A percentile compares a stretch with the other conserved stretches of the same genome.
These are phyloP conservation scores for Lepidotrigona ventralis DNA, from an alignment of 1,140 invertebrate genomes.

Conservation along the genomic window DNA sequence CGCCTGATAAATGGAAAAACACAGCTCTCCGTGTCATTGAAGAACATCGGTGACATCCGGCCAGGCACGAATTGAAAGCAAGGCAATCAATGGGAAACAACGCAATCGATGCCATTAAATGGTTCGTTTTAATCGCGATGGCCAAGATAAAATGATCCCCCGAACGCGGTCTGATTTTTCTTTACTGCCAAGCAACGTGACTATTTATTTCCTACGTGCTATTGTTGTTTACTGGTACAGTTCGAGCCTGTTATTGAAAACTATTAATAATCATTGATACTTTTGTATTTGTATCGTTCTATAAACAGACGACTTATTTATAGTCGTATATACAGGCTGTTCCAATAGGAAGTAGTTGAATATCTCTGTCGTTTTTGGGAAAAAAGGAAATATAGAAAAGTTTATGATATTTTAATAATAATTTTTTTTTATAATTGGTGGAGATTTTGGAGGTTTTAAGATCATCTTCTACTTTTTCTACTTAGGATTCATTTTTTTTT, in stretches of 20 bases:
- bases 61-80: constrained; percentile 32
- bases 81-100: constrained; percentile 25
- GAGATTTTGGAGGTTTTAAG: too few species aligned
- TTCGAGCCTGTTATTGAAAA: neutral
- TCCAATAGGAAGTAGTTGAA: too few species aligned
- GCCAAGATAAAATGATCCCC: constrained; percentile 17
- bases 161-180: constrained; percentile 42
- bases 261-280: neutral
- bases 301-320: neutral
- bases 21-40: constrained; percentile 36
- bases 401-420: too few species aligned
- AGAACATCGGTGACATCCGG: neutral
- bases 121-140: constrained; percentile 43
- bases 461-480: too few species aligned
- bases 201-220: constrained; percentile 7
- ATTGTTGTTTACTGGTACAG: neutral
- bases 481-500: too few species aligned
- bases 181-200: neutral
- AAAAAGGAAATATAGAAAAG: too few species aligned
- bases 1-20: constrained; percentile 53
- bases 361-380: too few species aligned
- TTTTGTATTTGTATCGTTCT: too few species aligned
- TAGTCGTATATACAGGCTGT: too few species aligned
- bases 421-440: too few species aligned
- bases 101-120: constrained; percentile 40